Evolutionary conservation across 2,888 invertebrate genomes (phyloP), one percentile per base, ranked within the genome.

Genomic region (Loripinus fragilis): DNA sequence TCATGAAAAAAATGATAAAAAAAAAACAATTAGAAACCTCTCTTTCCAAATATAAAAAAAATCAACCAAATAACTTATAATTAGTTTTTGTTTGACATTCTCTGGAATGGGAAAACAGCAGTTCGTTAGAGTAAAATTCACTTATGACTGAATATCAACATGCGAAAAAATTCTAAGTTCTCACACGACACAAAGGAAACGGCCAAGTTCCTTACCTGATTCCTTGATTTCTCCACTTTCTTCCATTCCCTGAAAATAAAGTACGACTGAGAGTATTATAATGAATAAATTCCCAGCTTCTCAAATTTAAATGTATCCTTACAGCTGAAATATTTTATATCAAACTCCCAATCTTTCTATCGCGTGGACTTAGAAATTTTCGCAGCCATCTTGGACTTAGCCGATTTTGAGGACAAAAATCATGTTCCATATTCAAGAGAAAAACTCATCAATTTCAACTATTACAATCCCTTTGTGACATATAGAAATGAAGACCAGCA

Each of bases 371-470:
- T 89, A 89, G 90, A 89, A 88, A 90, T 85, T 87, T 89, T 86
- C 88, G 85, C 91, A 85, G 91, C 91, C 91, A 90, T 91, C 81
- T 91, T 91, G 84, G 88, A 90, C 89, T 87, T 88, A 83, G 89
- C 79, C 85, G 81, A 80, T 86, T 86, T 86, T 80, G 38, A 33
- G 60, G 48, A 50, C 66, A 69, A 83, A 83, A 83, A 83, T 66
- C 68, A 8, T 2, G 15, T n/a, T 55, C 23, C 48, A 76, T 55
- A 73, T 76, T 76, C 71, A 68, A n/a, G 72, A 69, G 67, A 52
- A 80, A 81, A 83, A 66, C 48, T 5, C 50, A 55, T 30, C n/a
- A 12, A 38, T n/a, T 30, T 28, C 15, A 45, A 17, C 8, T 25
- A 25, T 42, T 7, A 52, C 20, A 25, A 20, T 23, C 7, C 20